phyloP scores from a whole-genome alignment of 2,113 vertebrate genomes.

The Larimichthys crocea region DNA sequence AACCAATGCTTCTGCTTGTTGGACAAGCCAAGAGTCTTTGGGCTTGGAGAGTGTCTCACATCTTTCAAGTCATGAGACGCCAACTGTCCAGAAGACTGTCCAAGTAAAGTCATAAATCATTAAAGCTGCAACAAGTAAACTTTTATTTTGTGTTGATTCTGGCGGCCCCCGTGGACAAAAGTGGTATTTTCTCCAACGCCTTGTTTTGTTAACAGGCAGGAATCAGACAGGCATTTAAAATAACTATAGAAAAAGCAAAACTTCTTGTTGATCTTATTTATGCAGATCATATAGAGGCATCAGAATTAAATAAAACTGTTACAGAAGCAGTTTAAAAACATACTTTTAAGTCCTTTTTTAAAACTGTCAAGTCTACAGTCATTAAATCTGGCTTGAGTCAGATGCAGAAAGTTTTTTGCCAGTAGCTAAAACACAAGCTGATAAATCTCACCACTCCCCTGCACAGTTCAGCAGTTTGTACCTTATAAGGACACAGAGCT shows the following conservation, averaged over 20 bases:
- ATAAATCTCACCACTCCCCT: constrained; percentile 43
- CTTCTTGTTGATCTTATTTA: no score
- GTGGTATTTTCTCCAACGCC: no score
- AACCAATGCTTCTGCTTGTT: background rate
- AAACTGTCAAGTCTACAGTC: constrained; percentile 17
- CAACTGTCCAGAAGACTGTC: background rate
- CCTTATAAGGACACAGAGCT: constrained; percentile 61
- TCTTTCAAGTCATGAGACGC: constrained; percentile 34
- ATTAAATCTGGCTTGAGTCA: constrained; percentile 32
- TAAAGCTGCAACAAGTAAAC: background rate
- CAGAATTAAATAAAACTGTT: no score
- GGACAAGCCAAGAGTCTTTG: constrained; percentile 16
- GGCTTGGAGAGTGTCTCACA: background rate
- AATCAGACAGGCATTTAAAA: no score
- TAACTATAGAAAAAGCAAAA: no score
- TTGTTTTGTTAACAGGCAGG: no score
- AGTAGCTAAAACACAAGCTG: constrained; percentile 36
- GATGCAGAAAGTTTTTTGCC: constrained; percentile 10
- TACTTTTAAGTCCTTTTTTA: constrained; percentile 1
- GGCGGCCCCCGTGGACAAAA: no score
- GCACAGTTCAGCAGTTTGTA: constrained; percentile 21
- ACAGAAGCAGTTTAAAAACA: no score
- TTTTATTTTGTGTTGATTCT: no score
- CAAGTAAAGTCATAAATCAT: constrained; percentile 18
- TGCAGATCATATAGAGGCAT: no score